Evolutionary conservation across 1,140 invertebrate genomes (phyloP).

Genomic region (Anastatus disparis): DNA sequence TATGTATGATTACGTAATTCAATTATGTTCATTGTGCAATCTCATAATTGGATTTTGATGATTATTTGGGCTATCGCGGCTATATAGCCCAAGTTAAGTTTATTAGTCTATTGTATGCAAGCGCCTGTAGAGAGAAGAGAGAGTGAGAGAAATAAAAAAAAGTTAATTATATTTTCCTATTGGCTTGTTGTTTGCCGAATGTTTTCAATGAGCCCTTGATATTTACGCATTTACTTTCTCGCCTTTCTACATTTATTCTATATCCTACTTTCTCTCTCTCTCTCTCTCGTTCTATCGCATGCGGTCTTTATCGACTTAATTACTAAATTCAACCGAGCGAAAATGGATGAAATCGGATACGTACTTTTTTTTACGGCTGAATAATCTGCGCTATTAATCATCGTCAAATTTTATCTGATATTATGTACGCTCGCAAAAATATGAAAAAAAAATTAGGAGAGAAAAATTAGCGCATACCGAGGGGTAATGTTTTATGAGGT

Average conservation of each 20-base stretch:
- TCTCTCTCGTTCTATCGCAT: too few species aligned
- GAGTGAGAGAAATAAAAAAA: too few species aligned
- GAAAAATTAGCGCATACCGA: too few species aligned
- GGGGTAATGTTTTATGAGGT: too few species aligned
- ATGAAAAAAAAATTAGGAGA: too few species aligned
- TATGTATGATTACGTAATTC: background rate
- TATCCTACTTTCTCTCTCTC: background rate
- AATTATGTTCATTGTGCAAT: constrained; percentile 4
- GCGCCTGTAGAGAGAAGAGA: too few species aligned
- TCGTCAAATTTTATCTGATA: too few species aligned
- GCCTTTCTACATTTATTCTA: background rate
- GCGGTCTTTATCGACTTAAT: background rate
- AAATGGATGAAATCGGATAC: background rate
- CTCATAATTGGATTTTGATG: constrained; percentile 10
- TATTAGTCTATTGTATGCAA: background rate
- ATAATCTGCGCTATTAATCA: background rate
- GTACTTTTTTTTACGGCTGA: background rate
- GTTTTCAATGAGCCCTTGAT: constrained; percentile 3
- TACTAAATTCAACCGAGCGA: background rate
- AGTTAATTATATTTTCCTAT: background rate
- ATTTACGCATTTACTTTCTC: background rate
- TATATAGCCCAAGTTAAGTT: too few species aligned
- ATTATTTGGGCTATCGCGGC: background rate
- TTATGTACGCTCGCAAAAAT: too few species aligned
- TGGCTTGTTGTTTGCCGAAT: background rate